Conservation (phyloP, 2,888 invertebrate species). For the Coremacera marginata region DNA sequence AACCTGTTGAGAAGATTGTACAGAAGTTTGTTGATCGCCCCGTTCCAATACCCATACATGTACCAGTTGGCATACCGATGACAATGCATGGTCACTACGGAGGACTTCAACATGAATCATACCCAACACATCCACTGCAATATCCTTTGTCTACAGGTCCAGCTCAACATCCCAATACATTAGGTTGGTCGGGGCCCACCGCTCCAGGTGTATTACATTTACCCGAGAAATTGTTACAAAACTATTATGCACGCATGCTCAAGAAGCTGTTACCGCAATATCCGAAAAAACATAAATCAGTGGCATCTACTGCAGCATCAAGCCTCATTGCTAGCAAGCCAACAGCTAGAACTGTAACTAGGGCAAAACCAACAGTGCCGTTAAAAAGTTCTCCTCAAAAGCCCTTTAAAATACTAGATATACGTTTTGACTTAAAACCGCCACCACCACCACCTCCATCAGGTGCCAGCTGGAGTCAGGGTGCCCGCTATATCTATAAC, state of each 20-base stretch:
- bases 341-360: neutral
- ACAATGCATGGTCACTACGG: slow-evolving; percentile 56
- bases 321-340: slow-evolving; percentile 33
- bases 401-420: slow-evolving; percentile 56
- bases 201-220: slow-evolving; percentile 49
- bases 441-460: slow-evolving; percentile 56
- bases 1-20: slow-evolving; percentile 66
- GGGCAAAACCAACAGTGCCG: neutral
- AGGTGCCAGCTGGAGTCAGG: slow-evolving; percentile 57
- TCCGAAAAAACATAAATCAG: neutral
- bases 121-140: neutral
- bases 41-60: slow-evolving; percentile 69
- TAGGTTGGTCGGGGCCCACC: slow-evolving; percentile 45
- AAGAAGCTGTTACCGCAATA: slow-evolving; percentile 58
- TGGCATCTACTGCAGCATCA: slow-evolving; percentile 9
- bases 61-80: slow-evolving; percentile 72
- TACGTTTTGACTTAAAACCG: slow-evolving; percentile 60
- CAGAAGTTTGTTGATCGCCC: slow-evolving; percentile 66
- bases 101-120: neutral
- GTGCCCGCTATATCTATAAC: slow-evolving; percentile 62
- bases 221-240: slow-evolving; percentile 59
- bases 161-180: slow-evolving; percentile 48
- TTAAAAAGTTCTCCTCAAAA: slow-evolving; percentile 45
- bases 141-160: neutral
- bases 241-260: slow-evolving; percentile 61